These are phyloP conservation scores for Archilochus colubris DNA, from an alignment of 2,113 vertebrate species.

Conservation along the genomic window DNA sequence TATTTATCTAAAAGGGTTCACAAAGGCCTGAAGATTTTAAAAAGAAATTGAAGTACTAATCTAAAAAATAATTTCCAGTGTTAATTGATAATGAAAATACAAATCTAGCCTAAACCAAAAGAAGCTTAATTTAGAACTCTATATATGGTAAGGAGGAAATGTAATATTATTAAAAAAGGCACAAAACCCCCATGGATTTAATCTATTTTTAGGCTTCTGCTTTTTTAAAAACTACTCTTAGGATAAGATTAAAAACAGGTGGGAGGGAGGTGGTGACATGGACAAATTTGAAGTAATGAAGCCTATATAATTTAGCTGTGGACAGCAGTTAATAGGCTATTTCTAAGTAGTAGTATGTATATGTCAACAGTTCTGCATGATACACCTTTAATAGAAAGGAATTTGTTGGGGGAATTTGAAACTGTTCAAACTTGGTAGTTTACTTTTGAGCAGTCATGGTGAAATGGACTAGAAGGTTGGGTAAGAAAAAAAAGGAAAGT, in stretches of 20 bases:
- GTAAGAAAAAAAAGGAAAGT: background rate
- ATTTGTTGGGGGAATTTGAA: background rate
- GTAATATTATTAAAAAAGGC: background rate
- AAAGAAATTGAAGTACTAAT: background rate
- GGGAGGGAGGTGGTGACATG: conserved; percentile 53
- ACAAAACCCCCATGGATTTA: background rate
- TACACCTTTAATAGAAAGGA: conserved; percentile 19
- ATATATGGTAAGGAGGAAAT: background rate
- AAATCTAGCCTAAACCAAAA: background rate
- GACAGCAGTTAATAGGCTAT: conserved; percentile 56
- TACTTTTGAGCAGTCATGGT: background rate
- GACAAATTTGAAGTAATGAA: conserved; percentile 65
- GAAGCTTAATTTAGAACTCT: background rate
- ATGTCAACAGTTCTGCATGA: conserved; percentile 45
- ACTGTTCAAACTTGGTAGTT: background rate
- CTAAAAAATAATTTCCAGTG: background rate
- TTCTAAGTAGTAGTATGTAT: conserved; percentile 10
- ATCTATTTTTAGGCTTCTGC: conserved; percentile 3
- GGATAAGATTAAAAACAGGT: conserved; percentile 59
- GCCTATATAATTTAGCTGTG: conserved; percentile 60
- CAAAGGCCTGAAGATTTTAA: background rate
- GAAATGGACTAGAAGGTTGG: background rate
- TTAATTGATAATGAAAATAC: background rate
- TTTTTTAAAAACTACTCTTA: background rate
- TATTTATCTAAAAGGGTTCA: background rate